These are phyloP conservation scores for Agrenia bidenticulata DNA, from an alignment of 2,888 invertebrate genomes.

Conservation along the genomic window DNA sequence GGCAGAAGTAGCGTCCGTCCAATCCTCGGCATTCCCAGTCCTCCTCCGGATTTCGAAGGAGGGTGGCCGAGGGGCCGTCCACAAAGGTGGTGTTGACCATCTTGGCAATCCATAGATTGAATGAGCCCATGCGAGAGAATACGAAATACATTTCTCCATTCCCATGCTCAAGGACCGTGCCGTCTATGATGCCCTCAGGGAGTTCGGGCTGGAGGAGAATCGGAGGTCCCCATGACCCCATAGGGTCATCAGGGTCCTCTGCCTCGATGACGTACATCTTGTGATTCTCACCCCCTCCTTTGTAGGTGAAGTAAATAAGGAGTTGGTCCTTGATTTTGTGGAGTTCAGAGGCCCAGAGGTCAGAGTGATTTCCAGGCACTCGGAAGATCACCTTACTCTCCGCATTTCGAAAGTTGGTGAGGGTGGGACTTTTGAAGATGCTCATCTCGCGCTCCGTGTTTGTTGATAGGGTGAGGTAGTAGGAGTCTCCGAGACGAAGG, in stretches of 20 bases:
- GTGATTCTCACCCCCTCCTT: neutral
- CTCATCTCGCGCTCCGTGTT: neutral
- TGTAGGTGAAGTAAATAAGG: neutral
- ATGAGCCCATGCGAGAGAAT: conserved; percentile 10
- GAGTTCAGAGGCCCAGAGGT: neutral
- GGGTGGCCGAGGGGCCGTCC: neutral
- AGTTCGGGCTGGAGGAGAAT: conserved; percentile 15
- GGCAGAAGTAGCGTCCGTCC: too few species aligned
- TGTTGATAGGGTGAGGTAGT: conserved; percentile 14
- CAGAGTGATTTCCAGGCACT: neutral
- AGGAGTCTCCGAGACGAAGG: conserved; percentile 36
- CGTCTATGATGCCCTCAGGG: conserved; percentile 10
- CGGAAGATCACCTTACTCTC: neutral
- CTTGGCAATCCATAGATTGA: conserved; percentile 21
- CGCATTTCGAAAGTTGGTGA: neutral
- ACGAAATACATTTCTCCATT: conserved; percentile 30
- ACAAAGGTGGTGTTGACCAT: conserved; percentile 22
- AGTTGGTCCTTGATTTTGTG: neutral
- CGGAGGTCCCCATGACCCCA: conserved; percentile 18
- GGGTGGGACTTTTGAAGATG: neutral
- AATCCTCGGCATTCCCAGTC: conserved; percentile 18
- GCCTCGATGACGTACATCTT: conserved; percentile 11
- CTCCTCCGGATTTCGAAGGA: conserved; percentile 12
- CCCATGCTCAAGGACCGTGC: conserved; percentile 17
- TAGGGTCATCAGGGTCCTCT: conserved; percentile 16